Conservation (phyloP, 2,797 vertebrate genomes). For the Oryzias dopingdopingensis region DNA sequence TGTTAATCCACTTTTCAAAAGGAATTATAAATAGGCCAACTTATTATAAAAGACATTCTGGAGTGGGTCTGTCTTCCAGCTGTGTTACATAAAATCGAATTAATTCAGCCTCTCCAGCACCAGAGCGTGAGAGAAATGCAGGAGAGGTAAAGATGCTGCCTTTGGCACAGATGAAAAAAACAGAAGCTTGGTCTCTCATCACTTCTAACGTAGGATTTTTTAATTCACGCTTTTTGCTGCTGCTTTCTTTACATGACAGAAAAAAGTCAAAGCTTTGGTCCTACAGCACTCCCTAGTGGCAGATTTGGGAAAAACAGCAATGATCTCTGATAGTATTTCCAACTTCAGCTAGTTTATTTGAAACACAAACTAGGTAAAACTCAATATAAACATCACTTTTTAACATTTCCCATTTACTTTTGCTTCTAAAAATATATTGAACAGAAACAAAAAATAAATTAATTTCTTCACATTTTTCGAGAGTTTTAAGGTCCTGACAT, state of each 20-base stretch:
- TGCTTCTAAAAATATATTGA: neutral
- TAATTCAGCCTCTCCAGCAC: slow-evolving; percentile 47
- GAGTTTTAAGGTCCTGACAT: slow-evolving; percentile 41
- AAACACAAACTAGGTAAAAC: neutral
- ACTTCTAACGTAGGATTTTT: slow-evolving; percentile 9
- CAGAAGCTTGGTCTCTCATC: slow-evolving; percentile 5
- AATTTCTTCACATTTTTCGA: slow-evolving; percentile 16
- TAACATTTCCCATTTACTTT: no score
- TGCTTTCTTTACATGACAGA: slow-evolving; percentile 5
- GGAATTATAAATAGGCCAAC: slow-evolving; percentile 62
- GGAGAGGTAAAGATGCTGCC: slow-evolving; percentile 7
- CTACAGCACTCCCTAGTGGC: slow-evolving; percentile 62
- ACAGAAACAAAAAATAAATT: slow-evolving; percentile 4
- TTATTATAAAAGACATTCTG: slow-evolving; percentile 56
- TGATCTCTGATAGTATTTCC: neutral
- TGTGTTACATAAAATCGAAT: slow-evolving; percentile 63
- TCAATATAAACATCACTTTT: neutral
- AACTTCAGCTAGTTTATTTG: slow-evolving; percentile 10
- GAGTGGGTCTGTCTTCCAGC: slow-evolving; percentile 50
- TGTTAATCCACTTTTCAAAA: slow-evolving; percentile 54
- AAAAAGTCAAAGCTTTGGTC: slow-evolving; percentile 17
- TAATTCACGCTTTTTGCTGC: neutral
- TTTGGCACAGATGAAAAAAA: slow-evolving; percentile 7
- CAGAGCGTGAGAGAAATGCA: neutral
- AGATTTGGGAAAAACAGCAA: slow-evolving; percentile 4